Percentiles rank a stretch among this genome's conserved stretches.
These are phyloP conservation scores for Calliphora vomitoria DNA, from an alignment of 2,888 invertebrate genomes.

Conservation along the genomic window DNA sequence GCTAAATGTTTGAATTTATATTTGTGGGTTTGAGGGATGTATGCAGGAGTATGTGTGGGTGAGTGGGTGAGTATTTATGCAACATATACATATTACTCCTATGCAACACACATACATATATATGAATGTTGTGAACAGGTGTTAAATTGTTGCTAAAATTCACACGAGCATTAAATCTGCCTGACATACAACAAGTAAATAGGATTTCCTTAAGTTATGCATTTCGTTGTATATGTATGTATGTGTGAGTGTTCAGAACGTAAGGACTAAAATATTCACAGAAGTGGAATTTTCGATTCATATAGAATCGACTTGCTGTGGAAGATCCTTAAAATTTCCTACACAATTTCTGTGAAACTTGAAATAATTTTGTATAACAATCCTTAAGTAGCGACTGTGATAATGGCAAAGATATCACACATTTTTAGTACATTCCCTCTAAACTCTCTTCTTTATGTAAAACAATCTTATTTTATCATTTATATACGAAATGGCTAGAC, in stretches of 20 bases:
- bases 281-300: neutral
- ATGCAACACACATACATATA: neutral
- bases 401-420: no score
- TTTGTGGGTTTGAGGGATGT: neutral
- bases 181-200: slow-evolving; percentile 68
- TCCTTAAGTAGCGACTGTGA: no score
- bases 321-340: no score
- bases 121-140: slow-evolving; percentile 77
- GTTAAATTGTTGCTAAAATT: slow-evolving; percentile 82
- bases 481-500: no score
- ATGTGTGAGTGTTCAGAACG: neutral
- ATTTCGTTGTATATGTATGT: slow-evolving; percentile 37
- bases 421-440: no score
- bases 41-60: slow-evolving; percentile 1
- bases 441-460: no score
- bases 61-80: slow-evolving; percentile 20
- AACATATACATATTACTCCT: slow-evolving; percentile 33
- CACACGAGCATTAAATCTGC: slow-evolving; percentile 84
- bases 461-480: no score
- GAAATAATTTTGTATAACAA: no score
- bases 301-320: no score
- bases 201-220: slow-evolving; percentile 75
- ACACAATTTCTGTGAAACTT: no score
- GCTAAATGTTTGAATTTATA: slow-evolving; percentile 42
- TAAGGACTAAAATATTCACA: slow-evolving; percentile 19